Percentiles rank a stretch among this genome's conserved stretches.
These are phyloP conservation scores for Etheostoma spectabile DNA, from an alignment of 2,113 vertebrate genomes.

Conservation along the genomic window DNA sequence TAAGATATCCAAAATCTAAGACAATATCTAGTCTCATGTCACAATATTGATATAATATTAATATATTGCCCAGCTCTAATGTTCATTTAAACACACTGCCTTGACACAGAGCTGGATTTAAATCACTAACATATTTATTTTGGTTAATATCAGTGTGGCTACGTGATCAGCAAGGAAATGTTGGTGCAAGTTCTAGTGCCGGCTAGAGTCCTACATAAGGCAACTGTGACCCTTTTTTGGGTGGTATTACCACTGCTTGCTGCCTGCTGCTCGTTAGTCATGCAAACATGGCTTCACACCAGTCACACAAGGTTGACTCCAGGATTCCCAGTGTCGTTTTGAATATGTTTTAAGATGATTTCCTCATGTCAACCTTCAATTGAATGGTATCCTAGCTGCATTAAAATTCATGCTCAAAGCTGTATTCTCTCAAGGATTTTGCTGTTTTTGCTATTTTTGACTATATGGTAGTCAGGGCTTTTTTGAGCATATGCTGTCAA, in stretches of 20 bases:
- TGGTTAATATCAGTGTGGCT: background rate
- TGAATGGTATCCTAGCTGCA: background rate
- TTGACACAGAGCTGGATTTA: too few species aligned
- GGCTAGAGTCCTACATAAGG: background rate
- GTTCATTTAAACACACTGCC: too few species aligned
- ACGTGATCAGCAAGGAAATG: background rate
- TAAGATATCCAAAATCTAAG: too few species aligned
- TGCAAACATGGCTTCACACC: background rate
- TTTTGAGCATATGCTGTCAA: constrained; percentile 4
- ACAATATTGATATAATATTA: too few species aligned
- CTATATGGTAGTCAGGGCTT: background rate
- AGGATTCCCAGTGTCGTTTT: background rate
- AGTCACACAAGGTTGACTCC: background rate
- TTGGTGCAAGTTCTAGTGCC: background rate
- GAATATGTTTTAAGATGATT: background rate
- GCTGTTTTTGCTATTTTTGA: constrained; percentile 39
- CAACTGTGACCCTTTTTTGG: background rate
- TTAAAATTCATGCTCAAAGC: background rate
- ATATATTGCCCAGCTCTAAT: too few species aligned
- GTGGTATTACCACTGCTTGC: background rate
- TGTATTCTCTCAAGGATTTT: constrained; percentile 12
- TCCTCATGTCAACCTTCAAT: constrained; percentile 1
- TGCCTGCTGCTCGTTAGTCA: background rate
- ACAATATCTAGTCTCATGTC: too few species aligned
- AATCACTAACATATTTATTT: too few species aligned